Evolutionary conservation across 2,113 vertebrate genomes (phyloP), one percentile per base, ranked within the genome.

Genomic region (Amphiprion ocellaris): DNA sequence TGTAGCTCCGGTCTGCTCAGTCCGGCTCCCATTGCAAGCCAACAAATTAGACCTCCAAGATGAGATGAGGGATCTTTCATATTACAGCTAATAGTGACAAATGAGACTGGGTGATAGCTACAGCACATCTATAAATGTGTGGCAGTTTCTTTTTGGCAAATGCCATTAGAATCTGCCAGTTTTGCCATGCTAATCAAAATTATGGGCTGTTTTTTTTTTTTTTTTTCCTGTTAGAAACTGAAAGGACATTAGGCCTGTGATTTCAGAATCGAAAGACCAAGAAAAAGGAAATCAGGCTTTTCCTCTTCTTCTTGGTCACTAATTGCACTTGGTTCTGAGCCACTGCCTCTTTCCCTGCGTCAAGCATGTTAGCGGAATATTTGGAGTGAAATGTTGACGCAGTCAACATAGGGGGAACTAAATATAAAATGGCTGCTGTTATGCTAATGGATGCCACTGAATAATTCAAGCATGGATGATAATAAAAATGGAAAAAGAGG

Each of bases 401-500:
- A 91, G 59, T 92, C 90, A 94, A 92, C 82, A 92, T 87, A 81
- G 79, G 89, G 92, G 79, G 91, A 84, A 90, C 91, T 95, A 96
- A 96, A 96, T 95, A 95, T 95, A 97, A 96, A 95, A 95, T 94
- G 54, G 88, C 86, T 91, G 92, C 92, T 89, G 82, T 89, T 94
- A 94, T 95, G 85, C 93, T 96, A 95, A 96, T 94, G 89, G 93
- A 30, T 86, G 87, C 69, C 90, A 79, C 89, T 96, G 94, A 97
- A 97, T 96, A 95, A 96, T 96, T 97, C 94, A 97, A 87, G 76
- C 91, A 65, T 87, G 91, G 87, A 92, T 95, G 95, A 95, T 93
- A 94, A 95, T 89, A 94, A 94, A 94, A 88, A 82, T 79, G 79
- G 74, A 78, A 82, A 88, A 92, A 92, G 82, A 80, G 83, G 80